Conservation (phyloP, 2,888 invertebrate species). For the Odontocolon sp. region DNA sequence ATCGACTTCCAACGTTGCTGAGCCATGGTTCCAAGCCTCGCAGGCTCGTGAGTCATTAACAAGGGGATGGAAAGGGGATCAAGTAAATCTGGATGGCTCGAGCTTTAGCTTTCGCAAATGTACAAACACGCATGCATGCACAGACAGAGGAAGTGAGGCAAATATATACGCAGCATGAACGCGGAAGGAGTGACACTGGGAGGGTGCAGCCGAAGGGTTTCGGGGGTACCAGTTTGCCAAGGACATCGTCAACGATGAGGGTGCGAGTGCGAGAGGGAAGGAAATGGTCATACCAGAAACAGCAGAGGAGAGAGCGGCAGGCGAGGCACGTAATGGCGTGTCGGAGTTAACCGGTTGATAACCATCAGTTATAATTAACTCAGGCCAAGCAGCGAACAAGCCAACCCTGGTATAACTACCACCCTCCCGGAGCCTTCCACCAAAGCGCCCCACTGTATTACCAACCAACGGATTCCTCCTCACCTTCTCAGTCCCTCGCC, state of each 20-base stretch:
- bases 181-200: conserved; percentile 35
- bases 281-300: conserved; percentile 1
- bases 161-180: conserved; percentile 10
- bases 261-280: conserved; percentile 32
- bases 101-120: conserved; percentile 43
- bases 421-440: conserved; percentile 63
- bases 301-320: conserved; percentile 66
- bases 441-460: conserved; percentile 59
- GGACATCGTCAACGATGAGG: not conserved
- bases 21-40: not conserved
- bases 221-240: not conserved
- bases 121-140: conserved; percentile 33
- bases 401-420: conserved; percentile 75
- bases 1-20: no score
- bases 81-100: conserved; percentile 31
- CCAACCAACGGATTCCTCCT: conserved; percentile 63
- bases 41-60: conserved; percentile 23
- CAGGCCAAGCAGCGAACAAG: conserved; percentile 79
- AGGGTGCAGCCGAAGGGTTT: conserved; percentile 21
- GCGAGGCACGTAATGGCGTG: conserved; percentile 80
- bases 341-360: conserved; percentile 81
- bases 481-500: conserved; percentile 55
- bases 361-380: conserved; percentile 81
- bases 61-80: conserved; percentile 23
- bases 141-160: not conserved